Evolutionary conservation across 92 coral and sea anemone species (phyloP).

Genomic region (Porites divaricata): DNA sequence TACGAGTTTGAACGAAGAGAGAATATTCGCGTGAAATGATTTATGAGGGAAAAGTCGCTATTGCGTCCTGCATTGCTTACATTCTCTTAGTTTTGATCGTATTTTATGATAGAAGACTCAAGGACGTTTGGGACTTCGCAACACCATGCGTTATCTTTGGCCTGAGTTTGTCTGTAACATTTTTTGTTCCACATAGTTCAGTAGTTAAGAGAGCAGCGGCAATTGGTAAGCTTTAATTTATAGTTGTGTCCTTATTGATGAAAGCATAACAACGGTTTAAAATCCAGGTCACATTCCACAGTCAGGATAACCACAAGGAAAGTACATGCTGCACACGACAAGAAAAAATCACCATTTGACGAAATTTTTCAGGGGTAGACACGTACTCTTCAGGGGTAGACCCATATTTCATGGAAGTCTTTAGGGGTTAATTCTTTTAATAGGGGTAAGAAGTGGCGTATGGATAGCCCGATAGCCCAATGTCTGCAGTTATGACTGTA

Average conservation of each 20-base stretch:
- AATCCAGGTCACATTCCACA: no score
- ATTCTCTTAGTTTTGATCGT: conserved; percentile 53
- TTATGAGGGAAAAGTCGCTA: conserved; percentile 71
- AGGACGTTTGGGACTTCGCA: conserved; percentile 34
- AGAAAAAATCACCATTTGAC: no score
- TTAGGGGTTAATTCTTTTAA: no score
- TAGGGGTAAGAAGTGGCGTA: no score
- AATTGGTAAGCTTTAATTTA: conserved; percentile 48
- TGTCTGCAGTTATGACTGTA: no score
- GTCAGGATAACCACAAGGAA: no score
- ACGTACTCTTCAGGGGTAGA: no score
- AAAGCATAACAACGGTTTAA: no score
- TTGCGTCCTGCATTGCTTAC: conserved; percentile 67
- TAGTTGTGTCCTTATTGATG: background rate
- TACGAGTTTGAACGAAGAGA: background rate
- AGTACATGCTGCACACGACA: no score
- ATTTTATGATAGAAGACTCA: conserved; percentile 26
- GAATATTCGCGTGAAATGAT: conserved; percentile 2
- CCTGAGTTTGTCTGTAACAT: conserved; percentile 60
- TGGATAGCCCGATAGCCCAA: no score
- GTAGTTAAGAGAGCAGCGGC: conserved; percentile 83
- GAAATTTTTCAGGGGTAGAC: no score
- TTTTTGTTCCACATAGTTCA: conserved; percentile 67
- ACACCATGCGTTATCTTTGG: conserved; percentile 38
- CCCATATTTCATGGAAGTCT: no score